Evolutionary conservation across 1,140 invertebrate species (phyloP), one percentile per base, ranked within the genome.

Genomic region (Bombus balteatus): DNA sequence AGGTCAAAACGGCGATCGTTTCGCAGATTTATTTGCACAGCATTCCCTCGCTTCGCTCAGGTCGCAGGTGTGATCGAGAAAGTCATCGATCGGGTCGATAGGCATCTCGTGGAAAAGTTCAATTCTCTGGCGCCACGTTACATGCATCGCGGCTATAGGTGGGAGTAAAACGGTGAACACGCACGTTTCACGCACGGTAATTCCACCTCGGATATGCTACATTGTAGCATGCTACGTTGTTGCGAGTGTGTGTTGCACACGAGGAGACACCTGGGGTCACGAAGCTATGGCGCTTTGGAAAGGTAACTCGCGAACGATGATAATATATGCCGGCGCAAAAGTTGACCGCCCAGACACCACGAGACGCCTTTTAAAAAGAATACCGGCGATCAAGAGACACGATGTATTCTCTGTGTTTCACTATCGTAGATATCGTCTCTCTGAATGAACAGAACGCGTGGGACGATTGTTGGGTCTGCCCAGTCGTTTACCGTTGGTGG

Each of bases 21-120:
- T 75, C 84, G 73, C 68, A 62, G 83, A 73, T 89, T 87, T 87
- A 77, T 81, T 89, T 88, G 80, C 87, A 65, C 59, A 70, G 80
- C 78, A 72, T 79, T 80, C 80, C 71, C 72, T 43, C 43, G 73
- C 43, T 28, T 28, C n/a, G 41, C 12, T 79, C 62, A 65, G 85
- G 80, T 65, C 84, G 88, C 88, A 89, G 85, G 88, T 90, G 87
- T 87, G 85, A 90, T 90, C 88, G 88, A 89, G 88, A 89, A 89
- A 89, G 87, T 89, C 80, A 86, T 86, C 79, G 88, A 89, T 89
- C 88, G 87, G 73, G 80, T 88, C 87, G 88, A 82, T 81, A 88
- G 79, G 85, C 81, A 78, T 79, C 85, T 87, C 84, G 85, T 78
- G 87, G 87, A 89, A 90, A 90, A 90, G 88, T 90, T 90, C 87